Base-by-base conservation (phyloP, 2,888 invertebrate species). In the Globia sparganii region DNA sequence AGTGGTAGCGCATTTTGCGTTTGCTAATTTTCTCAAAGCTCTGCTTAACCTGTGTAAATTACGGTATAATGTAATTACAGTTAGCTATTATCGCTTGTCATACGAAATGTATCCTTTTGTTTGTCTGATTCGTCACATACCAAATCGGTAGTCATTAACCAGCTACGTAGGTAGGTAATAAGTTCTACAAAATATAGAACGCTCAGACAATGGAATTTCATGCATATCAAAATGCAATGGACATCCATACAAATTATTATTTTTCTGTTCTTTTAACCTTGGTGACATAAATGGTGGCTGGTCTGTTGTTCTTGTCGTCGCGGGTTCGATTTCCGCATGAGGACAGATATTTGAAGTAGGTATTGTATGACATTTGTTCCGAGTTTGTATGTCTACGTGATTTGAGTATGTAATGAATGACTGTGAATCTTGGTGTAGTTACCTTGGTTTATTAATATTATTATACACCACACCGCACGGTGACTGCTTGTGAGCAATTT, bases 241-340 rank as follows among this genome's bases (percentile, higher is more conserved):
- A 43, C 49, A 64, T 66, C 34, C 37, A 66, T 64, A 59, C 28
- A 65, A 70, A 62, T 83, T 53, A 21, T 72, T 49, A 43, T 66
- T 59, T 37, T 68, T 86, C 46, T 59, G 66, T 56, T 70, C n/a
- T 68, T 81, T 37, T 75, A 86, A 67, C 86, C 84, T 86, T 86
- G 79, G 34, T 28, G 43, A 66, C 67, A 34, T 53, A 77, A 75
- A 82, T 34, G 71, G 71, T 43, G 71, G 25, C 9, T 28, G 37
- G 59, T 77, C 66, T 74, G 82, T 75, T 77, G 62, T 78, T 74
- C 58, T 68, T 59, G 62, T 72, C 37, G 69, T 62, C 53, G 37
- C 74, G 37, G 73, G 69, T 75, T 78, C 75, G 43, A 86, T 72
- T 84, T 84, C 83, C 83, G 83, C 64, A 70, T 75, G 78, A 72